These are phyloP conservation scores for Ceratitis capitata DNA, from an alignment of 1,140 invertebrate genomes.

Conservation along the genomic window DNA sequence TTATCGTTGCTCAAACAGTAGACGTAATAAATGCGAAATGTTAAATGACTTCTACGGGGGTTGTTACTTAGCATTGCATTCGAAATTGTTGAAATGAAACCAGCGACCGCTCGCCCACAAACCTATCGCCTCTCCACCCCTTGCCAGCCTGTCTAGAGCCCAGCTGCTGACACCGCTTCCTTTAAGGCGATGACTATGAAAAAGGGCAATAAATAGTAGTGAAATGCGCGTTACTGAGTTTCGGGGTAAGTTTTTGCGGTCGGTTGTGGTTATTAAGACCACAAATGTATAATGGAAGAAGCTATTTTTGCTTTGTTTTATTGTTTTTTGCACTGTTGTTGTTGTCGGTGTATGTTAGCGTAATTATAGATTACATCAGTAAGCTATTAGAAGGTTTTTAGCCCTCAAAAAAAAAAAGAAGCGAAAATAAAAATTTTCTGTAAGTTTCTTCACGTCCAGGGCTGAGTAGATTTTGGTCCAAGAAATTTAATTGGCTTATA, in stretches of 20 bases:
- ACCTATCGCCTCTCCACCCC: background rate
- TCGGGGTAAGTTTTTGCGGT: conserved; percentile 26
- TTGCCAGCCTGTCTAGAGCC: background rate
- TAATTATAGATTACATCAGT: conserved; percentile 26
- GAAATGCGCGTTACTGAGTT: background rate
- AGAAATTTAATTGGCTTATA: background rate
- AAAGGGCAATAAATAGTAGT: conserved; percentile 33
- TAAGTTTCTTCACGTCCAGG: background rate
- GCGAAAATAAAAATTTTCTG: background rate
- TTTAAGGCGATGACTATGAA: background rate
- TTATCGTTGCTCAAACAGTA: background rate
- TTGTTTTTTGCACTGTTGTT: too few species aligned
- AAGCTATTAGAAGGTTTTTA: background rate
- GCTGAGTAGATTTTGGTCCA: background rate
- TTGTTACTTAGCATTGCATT: background rate
- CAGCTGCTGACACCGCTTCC: background rate
- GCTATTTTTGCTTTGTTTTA: background rate
- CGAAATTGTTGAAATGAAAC: background rate
- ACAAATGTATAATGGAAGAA: background rate
- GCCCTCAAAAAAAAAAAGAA: background rate
- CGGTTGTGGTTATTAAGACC: conserved; percentile 18
- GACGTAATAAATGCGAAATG: conserved; percentile 14
- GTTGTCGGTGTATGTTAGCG: conserved; percentile 3
- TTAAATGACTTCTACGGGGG: background rate
- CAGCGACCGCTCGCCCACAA: too few species aligned